Evolutionary conservation across 1,140 invertebrate species (phyloP).

Genomic region (Mercenaria mercenaria): DNA sequence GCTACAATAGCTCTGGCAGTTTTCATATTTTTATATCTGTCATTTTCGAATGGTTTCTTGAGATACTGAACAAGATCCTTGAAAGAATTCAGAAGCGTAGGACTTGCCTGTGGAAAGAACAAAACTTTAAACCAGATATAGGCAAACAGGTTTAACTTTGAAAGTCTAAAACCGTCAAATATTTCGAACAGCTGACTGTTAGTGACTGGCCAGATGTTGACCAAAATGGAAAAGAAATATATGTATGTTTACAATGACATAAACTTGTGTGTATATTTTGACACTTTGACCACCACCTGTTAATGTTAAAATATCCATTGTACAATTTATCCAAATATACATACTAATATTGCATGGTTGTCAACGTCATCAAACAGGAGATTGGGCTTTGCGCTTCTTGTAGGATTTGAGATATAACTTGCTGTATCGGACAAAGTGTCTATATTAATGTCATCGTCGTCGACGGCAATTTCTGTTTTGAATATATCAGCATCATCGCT

Average conservation of each 20-base stretch:
- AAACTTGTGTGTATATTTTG: too few species aligned
- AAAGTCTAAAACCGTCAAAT: background rate
- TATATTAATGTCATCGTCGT: background rate
- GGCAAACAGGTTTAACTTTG: background rate
- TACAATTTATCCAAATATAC: too few species aligned
- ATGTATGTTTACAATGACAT: too few species aligned
- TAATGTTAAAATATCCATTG: too few species aligned
- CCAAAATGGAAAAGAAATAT: too few species aligned
- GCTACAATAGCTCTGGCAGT: constrained; percentile 60
- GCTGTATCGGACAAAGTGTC: background rate
- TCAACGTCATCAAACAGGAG: background rate
- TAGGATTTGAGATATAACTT: background rate
- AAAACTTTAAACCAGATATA: background rate
- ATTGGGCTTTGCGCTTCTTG: background rate
- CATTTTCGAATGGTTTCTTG: background rate
- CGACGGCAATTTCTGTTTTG: background rate
- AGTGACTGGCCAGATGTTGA: too few species aligned
- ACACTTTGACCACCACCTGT: too few species aligned
- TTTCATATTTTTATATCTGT: background rate
- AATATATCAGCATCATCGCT: constrained; percentile 44
- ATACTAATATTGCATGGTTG: background rate
- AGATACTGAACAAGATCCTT: background rate
- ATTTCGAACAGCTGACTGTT: too few species aligned
- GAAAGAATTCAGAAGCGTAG: background rate
- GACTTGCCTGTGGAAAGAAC: background rate